Evolutionary conservation across 2,797 vertebrate genomes (phyloP).

Genomic region (Schizopygopsis malacanthus): DNA sequence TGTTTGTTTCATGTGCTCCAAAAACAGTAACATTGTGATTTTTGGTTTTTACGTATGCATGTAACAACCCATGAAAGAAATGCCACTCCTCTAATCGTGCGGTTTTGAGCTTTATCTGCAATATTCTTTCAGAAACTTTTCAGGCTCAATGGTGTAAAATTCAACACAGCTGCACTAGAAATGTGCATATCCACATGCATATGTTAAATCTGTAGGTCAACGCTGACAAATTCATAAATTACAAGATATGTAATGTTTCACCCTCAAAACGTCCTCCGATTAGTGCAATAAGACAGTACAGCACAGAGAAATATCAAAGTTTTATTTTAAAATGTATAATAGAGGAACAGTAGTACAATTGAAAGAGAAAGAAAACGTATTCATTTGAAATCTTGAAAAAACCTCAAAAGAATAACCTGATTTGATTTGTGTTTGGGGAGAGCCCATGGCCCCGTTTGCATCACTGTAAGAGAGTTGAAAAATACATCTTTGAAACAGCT

Average conservation of each 20-base stretch:
- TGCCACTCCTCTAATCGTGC: background rate
- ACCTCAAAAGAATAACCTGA: slow-evolving; percentile 50
- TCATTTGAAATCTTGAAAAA: slow-evolving; percentile 80
- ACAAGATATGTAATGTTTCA: background rate
- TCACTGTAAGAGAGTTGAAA: slow-evolving; percentile 65
- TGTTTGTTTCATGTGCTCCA: background rate
- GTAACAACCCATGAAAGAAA: background rate
- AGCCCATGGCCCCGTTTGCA: slow-evolving; percentile 77
- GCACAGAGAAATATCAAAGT: slow-evolving; percentile 78
- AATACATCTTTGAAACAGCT: too few relatives aligned
- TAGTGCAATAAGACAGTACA: slow-evolving; percentile 42
- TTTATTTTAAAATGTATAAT: slow-evolving; percentile 88
- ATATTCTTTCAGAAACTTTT: background rate
- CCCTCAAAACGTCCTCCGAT: background rate
- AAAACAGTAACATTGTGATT: background rate
- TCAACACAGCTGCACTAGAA: too few relatives aligned
- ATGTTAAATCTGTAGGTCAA: background rate
- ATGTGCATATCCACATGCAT: background rate
- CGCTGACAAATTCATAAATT: background rate
- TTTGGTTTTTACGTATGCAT: background rate
- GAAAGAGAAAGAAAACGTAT: slow-evolving; percentile 82
- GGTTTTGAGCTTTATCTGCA: background rate
- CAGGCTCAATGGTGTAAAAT: background rate
- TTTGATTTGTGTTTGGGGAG: slow-evolving; percentile 71
- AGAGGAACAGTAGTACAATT: slow-evolving; percentile 90